A percentile compares a stretch with the other conserved stretches of the same genome.
phyloP scores from a whole-genome alignment of 2,797 vertebrate genomes.

The Chelon auratus region DNA sequence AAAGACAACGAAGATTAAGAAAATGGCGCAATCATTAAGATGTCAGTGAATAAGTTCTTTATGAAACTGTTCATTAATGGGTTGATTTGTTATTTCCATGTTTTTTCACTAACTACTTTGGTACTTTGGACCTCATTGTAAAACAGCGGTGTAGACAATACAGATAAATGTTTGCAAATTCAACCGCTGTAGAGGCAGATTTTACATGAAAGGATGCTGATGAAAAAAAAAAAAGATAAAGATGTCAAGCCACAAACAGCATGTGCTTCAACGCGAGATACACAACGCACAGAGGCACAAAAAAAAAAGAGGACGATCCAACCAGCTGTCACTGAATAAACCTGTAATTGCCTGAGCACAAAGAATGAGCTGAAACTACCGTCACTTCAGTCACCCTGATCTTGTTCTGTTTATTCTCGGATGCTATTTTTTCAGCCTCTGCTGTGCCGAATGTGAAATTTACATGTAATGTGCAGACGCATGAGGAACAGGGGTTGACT shows the following conservation, averaged over 20 bases:
- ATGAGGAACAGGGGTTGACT: background rate
- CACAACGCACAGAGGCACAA: conserved; percentile 28
- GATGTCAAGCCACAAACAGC: conserved; percentile 31
- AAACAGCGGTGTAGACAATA: background rate
- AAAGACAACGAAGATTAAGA: too few species aligned
- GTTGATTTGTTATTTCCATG: background rate
- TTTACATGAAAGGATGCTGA: conserved; percentile 28
- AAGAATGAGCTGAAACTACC: conserved; percentile 30
- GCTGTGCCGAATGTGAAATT: conserved; percentile 11
- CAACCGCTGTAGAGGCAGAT: background rate
- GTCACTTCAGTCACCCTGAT: conserved; percentile 16
- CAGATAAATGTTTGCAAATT: conserved; percentile 6
- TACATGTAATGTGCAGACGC: conserved; percentile 11
- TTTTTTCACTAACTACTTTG: background rate
- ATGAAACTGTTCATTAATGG: background rate
- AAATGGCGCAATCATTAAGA: background rate
- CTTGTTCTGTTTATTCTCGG: conserved; percentile 28
- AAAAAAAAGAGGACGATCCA: conserved; percentile 33
- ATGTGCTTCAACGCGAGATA: conserved; percentile 13
- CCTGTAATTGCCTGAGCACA: conserved; percentile 48
- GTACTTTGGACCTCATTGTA: conserved; percentile 7
- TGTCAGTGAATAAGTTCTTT: background rate
- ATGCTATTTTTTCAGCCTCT: conserved; percentile 21
- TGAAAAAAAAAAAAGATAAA: conserved; percentile 18
- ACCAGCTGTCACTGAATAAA: conserved; percentile 45